Evolutionary conservation across 2,797 vertebrate genomes (phyloP).

Genomic region (Aldrovandia affinis): DNA sequence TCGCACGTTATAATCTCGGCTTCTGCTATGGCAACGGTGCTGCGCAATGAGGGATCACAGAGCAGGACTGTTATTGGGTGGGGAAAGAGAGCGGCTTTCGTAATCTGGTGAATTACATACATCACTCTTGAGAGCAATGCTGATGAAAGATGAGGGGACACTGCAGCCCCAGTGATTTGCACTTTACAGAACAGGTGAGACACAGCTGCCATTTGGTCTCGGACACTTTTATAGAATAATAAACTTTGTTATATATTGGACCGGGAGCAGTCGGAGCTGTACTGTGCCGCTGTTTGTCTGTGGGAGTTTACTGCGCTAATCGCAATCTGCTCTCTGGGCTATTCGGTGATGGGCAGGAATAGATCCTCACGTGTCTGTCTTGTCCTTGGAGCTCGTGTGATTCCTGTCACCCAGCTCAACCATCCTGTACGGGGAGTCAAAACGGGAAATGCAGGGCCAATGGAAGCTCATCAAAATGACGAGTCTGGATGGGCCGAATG

Average conservation of each 20-base stretch:
- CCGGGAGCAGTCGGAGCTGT: slow-evolving; percentile 44
- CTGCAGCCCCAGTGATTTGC: slow-evolving; percentile 50
- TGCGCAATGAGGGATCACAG: background rate
- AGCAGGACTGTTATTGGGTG: background rate
- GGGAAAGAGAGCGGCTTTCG: background rate
- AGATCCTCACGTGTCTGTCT: background rate
- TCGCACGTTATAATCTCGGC: background rate
- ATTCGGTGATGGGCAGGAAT: background rate
- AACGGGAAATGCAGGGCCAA: background rate
- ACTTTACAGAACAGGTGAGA: slow-evolving; percentile 52
- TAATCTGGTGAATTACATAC: background rate
- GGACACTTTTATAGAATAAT: slow-evolving; percentile 30
- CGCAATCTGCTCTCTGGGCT: background rate
- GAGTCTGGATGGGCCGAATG: background rate
- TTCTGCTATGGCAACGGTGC: background rate
- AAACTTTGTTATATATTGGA: slow-evolving; percentile 38
- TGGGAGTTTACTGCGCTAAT: background rate
- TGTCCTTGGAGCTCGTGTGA: background rate
- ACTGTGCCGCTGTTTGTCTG: slow-evolving; percentile 17
- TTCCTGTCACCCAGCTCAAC: background rate
- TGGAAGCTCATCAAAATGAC: background rate
- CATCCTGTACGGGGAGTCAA: background rate
- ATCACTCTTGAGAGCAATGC: slow-evolving; percentile 38
- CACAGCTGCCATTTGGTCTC: slow-evolving; percentile 56
- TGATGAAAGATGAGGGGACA: slow-evolving; percentile 56